A percentile compares a stretch with the other conserved stretches of the same genome.
Conservation (phyloP, 2,888 invertebrate genomes). For the Gastracanthus pulcherrimus region DNA sequence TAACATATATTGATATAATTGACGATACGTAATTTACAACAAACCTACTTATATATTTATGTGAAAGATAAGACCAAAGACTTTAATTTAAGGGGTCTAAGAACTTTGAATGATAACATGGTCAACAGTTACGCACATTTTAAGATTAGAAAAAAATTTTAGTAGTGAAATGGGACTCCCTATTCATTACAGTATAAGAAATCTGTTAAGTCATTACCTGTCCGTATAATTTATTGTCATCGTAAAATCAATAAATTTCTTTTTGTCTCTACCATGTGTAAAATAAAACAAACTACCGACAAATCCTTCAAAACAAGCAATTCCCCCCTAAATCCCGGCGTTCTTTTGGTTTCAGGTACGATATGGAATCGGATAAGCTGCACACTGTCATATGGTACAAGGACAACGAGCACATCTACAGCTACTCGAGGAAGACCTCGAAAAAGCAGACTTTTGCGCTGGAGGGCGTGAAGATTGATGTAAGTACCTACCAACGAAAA, state of each 20-base stretch:
- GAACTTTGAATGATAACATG: too few species aligned
- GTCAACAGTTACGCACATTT: too few species aligned
- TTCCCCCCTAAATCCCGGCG: too few species aligned
- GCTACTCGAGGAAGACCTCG: slow-evolving; percentile 71
- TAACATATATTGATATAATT: too few species aligned
- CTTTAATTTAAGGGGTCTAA: too few species aligned
- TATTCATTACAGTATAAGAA: too few species aligned
- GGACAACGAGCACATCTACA: slow-evolving; percentile 79
- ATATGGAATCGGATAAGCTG: slow-evolving; percentile 75
- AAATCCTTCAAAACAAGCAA: background rate
- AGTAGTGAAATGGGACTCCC: background rate
- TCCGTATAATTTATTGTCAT: background rate
- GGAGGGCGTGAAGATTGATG: slow-evolving; percentile 56
- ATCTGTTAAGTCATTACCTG: too few species aligned
- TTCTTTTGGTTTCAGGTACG: slow-evolving; percentile 73
- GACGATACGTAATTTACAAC: too few species aligned
- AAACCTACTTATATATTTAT: too few species aligned
- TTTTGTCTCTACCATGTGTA: background rate
- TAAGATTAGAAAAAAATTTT: background rate
- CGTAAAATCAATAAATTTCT: too few species aligned
- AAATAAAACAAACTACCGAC: background rate
- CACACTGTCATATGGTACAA: slow-evolving; percentile 79
- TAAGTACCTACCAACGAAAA: slow-evolving; percentile 43
- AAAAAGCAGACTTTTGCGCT: slow-evolving; percentile 41
- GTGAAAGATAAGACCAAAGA: too few species aligned